Conservation (phyloP, 2,888 invertebrate genomes). For the Synergus gifuensis region DNA sequence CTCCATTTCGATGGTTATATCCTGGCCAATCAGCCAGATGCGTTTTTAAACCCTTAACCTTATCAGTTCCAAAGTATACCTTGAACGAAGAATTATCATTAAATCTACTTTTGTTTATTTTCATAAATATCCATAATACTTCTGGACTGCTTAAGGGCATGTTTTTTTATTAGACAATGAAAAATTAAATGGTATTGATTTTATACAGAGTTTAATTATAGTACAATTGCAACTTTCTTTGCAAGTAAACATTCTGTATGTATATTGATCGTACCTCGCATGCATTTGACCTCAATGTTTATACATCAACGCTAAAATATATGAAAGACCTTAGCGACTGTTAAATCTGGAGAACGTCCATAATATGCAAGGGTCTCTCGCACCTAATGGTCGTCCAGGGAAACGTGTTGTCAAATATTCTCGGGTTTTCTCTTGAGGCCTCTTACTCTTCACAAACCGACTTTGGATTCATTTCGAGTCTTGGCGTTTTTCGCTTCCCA, state of each 20-base stretch:
- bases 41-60: neutral
- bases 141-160: no score
- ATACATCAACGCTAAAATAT: conserved; percentile 3
- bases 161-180: no score
- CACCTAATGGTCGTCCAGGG: conserved; percentile 13
- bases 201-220: neutral
- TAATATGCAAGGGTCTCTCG: conserved; percentile 24
- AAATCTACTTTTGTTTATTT: no score
- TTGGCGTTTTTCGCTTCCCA: neutral
- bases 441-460: conserved; percentile 22
- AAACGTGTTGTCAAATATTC: conserved; percentile 29
- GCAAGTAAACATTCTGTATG: neutral
- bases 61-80: neutral
- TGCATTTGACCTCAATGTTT: conserved; percentile 14
- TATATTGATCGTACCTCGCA: neutral
- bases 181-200: neutral
- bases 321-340: conserved; percentile 11
- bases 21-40: neutral
- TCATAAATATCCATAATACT: no score
- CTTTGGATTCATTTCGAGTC: conserved; percentile 20
- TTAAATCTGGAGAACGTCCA: conserved; percentile 3
- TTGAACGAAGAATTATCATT: no score
- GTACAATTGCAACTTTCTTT: neutral
- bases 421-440: conserved; percentile 27
- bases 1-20: neutral